Evolutionary conservation across 2,888 invertebrate species (phyloP).

Genomic region (Steinernema carpocapsae): DNA sequence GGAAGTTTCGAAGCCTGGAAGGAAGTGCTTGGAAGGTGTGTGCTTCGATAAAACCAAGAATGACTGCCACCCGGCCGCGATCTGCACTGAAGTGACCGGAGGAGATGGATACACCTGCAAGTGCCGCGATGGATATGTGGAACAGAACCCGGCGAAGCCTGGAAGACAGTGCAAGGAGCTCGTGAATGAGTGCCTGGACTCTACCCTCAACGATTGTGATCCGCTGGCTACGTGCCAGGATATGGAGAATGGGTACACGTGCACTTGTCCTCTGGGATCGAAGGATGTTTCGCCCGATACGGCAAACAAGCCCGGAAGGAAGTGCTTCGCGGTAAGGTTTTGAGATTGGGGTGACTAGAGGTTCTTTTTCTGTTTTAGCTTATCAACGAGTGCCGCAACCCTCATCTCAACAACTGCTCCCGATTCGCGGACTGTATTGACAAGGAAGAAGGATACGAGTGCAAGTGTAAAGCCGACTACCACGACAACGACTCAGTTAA

Average conservation of each 20-base stretch:
- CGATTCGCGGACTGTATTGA: slow-evolving; percentile 64
- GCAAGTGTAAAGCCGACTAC: slow-evolving; percentile 56
- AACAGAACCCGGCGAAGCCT: slow-evolving; percentile 69
- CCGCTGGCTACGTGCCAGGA: slow-evolving; percentile 42
- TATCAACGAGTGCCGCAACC: slow-evolving; percentile 63
- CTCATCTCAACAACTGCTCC: slow-evolving; percentile 63
- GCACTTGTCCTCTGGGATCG: slow-evolving; percentile 46
- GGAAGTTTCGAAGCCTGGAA: background rate
- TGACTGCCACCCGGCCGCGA: slow-evolving; percentile 63
- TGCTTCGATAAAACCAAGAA: slow-evolving; percentile 59
- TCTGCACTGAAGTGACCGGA: slow-evolving; percentile 54
- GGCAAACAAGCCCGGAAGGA: slow-evolving; percentile 55
- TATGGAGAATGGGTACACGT: slow-evolving; percentile 56
- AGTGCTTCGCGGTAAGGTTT: slow-evolving; percentile 49
- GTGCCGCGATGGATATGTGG: slow-evolving; percentile 82
- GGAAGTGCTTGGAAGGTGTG: slow-evolving; percentile 45
- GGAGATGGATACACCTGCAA: slow-evolving; percentile 74
- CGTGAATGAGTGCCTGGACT: slow-evolving; percentile 61
- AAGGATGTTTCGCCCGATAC: slow-evolving; percentile 61
- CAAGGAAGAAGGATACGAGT: slow-evolving; percentile 59
- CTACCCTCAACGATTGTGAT: slow-evolving; percentile 58
- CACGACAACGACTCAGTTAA: slow-evolving; percentile 54
- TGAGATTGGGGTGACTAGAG: background rate
- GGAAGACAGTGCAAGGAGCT: slow-evolving; percentile 52
- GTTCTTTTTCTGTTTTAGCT: slow-evolving; percentile 51